Evolutionary conservation across 53 echinoderm and acorn worm genomes (phyloP), one percentile per base, ranked within the genome.

Genomic region (Hippasteria phrygiana): DNA sequence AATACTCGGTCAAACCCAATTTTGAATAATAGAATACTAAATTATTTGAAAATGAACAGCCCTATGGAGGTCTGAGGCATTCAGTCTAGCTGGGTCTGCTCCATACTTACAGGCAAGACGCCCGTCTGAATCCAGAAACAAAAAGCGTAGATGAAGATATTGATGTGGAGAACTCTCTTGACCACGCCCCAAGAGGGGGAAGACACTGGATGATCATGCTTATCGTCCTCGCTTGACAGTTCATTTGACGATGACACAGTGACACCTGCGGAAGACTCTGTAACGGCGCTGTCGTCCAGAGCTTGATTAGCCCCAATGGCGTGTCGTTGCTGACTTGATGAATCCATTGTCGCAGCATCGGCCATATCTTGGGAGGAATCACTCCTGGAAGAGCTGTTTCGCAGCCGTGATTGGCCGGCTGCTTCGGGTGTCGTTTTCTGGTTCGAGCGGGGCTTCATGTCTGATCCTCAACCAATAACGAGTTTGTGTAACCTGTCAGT

Each of bases 91-190:
- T n/a, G n/a, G n/a, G n/a, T n/a, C n/a, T n/a, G n/a, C n/a, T 14
- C 27, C n/a, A 41, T 28, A 55, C 86, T 64, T 82, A 93, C 93
- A 71, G 93, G 93, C 41, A 93, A 74, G 32, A 87, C 93, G 26
- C 93, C 93, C 0, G 51, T 78, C 65, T 93, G 93, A 36, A 93
- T 87, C 93, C 87, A 90, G 40, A 80, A 93, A 72, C 93, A 90
- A 16, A 87, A 72, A 10, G 93, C 87, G 55, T 93, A 93, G 47
- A 93, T 42, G 50, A 87, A 93, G 53, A 90, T 77, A 64, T 93
- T 93, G 41, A 90, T 1, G 14, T 87, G 81, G n/a, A 93, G 73
- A 1, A 87, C 74, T 24, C 78, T 72, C 80, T 75, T 80, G 13
- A 90, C 87, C 17, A 73, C 50, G 13, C 67, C 79, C 78, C 73